A percentile compares a stretch with the other conserved stretches of the same genome.
Evolutionary conservation across 23 tunicate species (phyloP).

Genomic region (Diplosoma virens): DNA sequence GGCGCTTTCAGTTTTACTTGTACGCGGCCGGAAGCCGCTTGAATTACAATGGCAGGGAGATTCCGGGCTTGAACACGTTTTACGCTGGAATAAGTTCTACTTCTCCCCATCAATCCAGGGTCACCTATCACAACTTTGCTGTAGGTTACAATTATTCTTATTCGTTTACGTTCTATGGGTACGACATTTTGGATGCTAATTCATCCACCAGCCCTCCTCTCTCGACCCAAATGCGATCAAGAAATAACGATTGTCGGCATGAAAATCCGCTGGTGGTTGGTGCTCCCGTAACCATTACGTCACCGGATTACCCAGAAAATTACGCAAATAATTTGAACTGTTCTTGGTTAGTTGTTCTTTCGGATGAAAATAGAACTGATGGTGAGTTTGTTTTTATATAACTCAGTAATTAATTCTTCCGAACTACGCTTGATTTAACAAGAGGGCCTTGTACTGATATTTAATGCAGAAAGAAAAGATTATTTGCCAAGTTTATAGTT

Average conservation of each 20-base stretch:
- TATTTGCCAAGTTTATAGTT: too few relatives aligned
- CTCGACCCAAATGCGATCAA: not conserved
- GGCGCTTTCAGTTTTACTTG: conserved; percentile 45
- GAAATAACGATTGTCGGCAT: not conserved
- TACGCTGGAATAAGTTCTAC: conserved; percentile 31
- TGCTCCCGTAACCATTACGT: conserved; percentile 33
- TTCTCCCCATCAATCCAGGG: conserved; percentile 44
- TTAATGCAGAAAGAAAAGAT: too few relatives aligned
- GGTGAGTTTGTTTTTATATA: too few relatives aligned
- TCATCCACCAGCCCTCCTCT: not conserved
- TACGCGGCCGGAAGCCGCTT: conserved; percentile 18
- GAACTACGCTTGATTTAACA: too few relatives aligned
- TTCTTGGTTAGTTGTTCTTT: conserved; percentile 40
- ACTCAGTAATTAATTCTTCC: too few relatives aligned
- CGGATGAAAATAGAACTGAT: conserved; percentile 27
- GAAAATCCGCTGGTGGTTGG: not conserved
- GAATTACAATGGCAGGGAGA: not conserved
- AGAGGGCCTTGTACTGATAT: too few relatives aligned
- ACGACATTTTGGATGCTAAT: not conserved
- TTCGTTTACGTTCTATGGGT: conserved; percentile 34
- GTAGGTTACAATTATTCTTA: not conserved
- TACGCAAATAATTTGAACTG: conserved; percentile 24
- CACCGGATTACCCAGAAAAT: conserved; percentile 46
- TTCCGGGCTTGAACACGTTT: not conserved
- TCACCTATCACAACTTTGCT: conserved; percentile 29